Percentiles rank a stretch among this genome's conserved stretches.
Evolutionary conservation across 2,113 vertebrate species (phyloP).

Genomic region (Athene cunicularia): DNA sequence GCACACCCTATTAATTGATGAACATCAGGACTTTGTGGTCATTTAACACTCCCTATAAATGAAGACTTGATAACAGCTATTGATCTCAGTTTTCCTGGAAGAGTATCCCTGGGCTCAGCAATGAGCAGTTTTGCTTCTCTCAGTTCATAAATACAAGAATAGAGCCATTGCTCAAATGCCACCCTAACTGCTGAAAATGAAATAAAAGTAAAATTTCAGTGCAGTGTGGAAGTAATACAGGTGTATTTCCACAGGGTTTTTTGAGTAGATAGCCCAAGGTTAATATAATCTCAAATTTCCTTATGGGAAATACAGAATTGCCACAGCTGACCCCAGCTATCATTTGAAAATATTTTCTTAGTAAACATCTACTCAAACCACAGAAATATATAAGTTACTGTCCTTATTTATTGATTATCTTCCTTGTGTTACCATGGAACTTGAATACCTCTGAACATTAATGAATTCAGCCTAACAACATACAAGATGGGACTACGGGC

Average conservation of each 20-base stretch:
- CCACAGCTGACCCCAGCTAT: not conserved
- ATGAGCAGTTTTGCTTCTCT: slow-evolving; percentile 8
- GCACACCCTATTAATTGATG: not conserved
- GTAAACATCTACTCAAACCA: not conserved
- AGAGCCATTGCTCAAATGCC: slow-evolving; percentile 39
- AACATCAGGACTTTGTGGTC: slow-evolving; percentile 20
- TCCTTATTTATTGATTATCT: slow-evolving; percentile 2
- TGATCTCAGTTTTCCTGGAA: slow-evolving; percentile 60
- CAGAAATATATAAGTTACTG: not conserved
- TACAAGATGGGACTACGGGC: not conserved
- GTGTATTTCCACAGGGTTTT: not conserved
- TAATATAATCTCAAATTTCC: not conserved
- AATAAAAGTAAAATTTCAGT: not conserved
- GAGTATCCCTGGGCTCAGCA: slow-evolving; percentile 28
- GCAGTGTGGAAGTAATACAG: not conserved
- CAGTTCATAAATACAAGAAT: slow-evolving; percentile 56
- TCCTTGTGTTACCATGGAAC: not conserved
- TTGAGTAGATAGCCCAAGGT: not conserved
- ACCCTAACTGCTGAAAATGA: not conserved
- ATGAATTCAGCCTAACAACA: not conserved
- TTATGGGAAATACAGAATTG: not conserved
- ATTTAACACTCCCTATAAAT: slow-evolving; percentile 42
- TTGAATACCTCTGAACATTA: not conserved
- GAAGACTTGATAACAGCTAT: slow-evolving; percentile 44
- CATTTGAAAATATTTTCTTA: slow-evolving; percentile 1